phyloP scores from a whole-genome alignment of 1,140 invertebrate genomes.

The Drosophila trapezifrons region DNA sequence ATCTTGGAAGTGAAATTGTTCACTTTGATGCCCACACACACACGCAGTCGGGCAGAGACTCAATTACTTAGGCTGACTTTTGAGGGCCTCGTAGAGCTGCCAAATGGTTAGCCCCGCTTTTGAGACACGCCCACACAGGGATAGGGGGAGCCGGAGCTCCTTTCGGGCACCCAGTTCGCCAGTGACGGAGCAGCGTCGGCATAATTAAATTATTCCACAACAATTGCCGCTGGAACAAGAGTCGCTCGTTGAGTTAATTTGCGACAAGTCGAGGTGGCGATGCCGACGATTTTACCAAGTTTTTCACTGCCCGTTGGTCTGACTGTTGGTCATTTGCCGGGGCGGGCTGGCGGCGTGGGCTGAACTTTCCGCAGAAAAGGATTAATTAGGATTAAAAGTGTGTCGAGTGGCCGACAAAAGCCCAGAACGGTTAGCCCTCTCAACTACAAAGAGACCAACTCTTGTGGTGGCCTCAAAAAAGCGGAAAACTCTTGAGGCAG shows the following conservation, averaged over 20 bases:
- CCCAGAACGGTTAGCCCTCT: conserved; percentile 24
- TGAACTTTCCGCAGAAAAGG: conserved; percentile 48
- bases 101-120: conserved; percentile 17
- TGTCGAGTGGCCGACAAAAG: conserved; percentile 40
- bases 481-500: conserved; percentile 13
- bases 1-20: conserved; percentile 19
- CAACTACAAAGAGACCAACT: conserved; percentile 26
- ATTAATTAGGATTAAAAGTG: conserved; percentile 73
- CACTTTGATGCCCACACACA: conserved; percentile 26
- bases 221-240: conserved; percentile 53
- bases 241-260: conserved; percentile 78
- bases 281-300: conserved; percentile 53
- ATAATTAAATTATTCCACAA: conserved; percentile 74
- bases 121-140: conserved; percentile 16
- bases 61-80: conserved; percentile 36
- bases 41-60: conserved; percentile 10
- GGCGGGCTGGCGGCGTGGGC: neutral
- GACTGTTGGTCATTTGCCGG: conserved; percentile 34
- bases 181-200: conserved; percentile 31
- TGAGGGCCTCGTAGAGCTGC: conserved; percentile 11
- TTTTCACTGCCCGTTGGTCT: conserved; percentile 32
- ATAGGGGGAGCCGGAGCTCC: neutral
- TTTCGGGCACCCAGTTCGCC: conserved; percentile 17
- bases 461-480: conserved; percentile 14
- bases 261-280: conserved; percentile 63